A percentile compares a stretch with the other conserved stretches of the same genome.
Conservation (phyloP, 2,888 invertebrate genomes). For the Yponomeuta sedellus region DNA sequence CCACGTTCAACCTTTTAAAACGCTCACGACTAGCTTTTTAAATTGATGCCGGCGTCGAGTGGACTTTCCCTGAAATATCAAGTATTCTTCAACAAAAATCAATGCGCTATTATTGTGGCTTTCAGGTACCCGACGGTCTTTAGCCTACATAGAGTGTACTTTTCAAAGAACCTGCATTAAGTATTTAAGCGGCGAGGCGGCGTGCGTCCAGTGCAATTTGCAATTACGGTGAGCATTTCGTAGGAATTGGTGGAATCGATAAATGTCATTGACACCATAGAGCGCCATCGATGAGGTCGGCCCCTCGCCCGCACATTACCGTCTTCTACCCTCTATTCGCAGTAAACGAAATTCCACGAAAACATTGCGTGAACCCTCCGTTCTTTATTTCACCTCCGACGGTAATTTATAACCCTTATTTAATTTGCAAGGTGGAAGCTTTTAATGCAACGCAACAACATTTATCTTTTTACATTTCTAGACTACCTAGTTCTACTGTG, state of each 20-base stretch:
- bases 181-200: slow-evolving; percentile 26
- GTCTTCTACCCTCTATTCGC: slow-evolving; percentile 36
- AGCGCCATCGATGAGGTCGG: slow-evolving; percentile 62
- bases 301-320: slow-evolving; percentile 56
- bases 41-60: neutral
- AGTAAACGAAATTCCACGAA: slow-evolving; percentile 51
- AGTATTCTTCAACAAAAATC: neutral
- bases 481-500: no score
- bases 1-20: neutral
- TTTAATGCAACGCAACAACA: slow-evolving; percentile 8
- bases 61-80: neutral
- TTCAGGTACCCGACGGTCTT: neutral
- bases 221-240: slow-evolving; percentile 55
- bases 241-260: slow-evolving; percentile 65
- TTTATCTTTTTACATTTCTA: neutral
- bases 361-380: slow-evolving; percentile 45
- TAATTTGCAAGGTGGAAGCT: slow-evolving; percentile 12
- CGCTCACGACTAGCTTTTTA: neutral
- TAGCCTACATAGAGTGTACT: slow-evolving; percentile 9
- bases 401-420: slow-evolving; percentile 26
- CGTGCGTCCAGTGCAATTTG: slow-evolving; percentile 36
- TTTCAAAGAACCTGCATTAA: slow-evolving; percentile 23
- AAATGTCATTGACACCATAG: slow-evolving; percentile 70
- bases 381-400: slow-evolving; percentile 54
- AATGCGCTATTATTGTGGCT: neutral